A percentile compares a stretch with the other conserved stretches of the same genome.
Evolutionary conservation across 2,113 vertebrate genomes (phyloP).

Genomic region (Oryzias javanicus): DNA sequence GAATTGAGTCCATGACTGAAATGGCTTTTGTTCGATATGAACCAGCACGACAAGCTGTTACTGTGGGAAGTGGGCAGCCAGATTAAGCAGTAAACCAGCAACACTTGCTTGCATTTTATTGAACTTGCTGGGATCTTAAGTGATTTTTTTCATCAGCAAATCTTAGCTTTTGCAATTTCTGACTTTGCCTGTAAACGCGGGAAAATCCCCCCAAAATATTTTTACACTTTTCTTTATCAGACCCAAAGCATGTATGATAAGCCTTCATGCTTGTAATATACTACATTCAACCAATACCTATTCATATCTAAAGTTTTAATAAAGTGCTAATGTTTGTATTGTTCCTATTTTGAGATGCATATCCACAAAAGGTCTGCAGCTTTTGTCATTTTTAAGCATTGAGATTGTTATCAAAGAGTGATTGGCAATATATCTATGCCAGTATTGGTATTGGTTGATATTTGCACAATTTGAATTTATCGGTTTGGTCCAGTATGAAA

Average conservation of each 20-base stretch:
- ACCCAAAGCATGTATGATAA: not conserved
- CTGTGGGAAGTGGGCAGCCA: constrained; percentile 22
- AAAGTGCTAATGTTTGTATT: too few species aligned
- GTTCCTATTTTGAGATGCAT: too few species aligned
- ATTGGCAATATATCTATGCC: too few species aligned
- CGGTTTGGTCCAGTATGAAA: too few species aligned
- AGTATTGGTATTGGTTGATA: too few species aligned
- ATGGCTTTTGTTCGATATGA: constrained; percentile 31
- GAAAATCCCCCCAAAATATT: not conserved
- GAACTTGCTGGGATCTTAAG: constrained; percentile 10
- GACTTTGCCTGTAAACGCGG: constrained; percentile 3
- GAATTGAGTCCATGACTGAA: constrained; percentile 13
- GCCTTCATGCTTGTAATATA: too few species aligned
- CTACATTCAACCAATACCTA: too few species aligned
- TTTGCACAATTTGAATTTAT: too few species aligned
- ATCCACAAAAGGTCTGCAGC: too few species aligned
- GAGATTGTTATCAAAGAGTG: too few species aligned
- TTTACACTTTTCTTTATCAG: constrained; percentile 4
- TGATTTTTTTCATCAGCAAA: constrained; percentile 27
- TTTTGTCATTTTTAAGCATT: too few species aligned
- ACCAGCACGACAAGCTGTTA: constrained; percentile 20
- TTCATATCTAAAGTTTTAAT: too few species aligned
- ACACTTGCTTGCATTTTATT: constrained; percentile 14
- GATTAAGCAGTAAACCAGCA: constrained; percentile 36
- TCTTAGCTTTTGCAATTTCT: not conserved